Evolutionary conservation across 1,140 invertebrate genomes (phyloP), one percentile per base, ranked within the genome.

Genomic region (Holotrichia oblita): DNA sequence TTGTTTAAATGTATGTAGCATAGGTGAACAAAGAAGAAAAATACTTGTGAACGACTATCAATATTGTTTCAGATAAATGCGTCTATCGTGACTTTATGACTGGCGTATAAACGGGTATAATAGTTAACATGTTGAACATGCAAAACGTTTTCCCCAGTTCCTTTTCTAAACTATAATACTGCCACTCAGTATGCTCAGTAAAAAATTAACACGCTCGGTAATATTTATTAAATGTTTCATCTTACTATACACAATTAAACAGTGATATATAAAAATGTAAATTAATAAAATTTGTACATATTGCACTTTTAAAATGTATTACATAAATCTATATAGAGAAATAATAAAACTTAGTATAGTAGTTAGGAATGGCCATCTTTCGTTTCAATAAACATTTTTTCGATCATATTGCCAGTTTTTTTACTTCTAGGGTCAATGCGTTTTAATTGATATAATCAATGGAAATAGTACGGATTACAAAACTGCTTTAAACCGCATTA

Each of bases 241-340:
- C 81, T 85, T 79, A 83, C 85, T 87, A 86, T 87, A 87, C 85
- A 87, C 41, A 74, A 40, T 74, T 74, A 74, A 74, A 74, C 72
- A 73, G 73, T 74, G 83, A 85, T 83, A 83, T 82, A 83, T 83
- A 86, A 86, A 87, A 85, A 87, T 84, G 84, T 85, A 85, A 87
- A 87, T 86, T 87, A 86, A 83, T 86, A 85, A 87, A 87, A 87
- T 87, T 87, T 87, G 87, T 87, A 87, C 87, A 87, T 87, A 87
- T 87, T 87, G 87, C 87, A 87, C 87, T 85, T 86, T 74, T 44
- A 84, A 84, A 82, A 81, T 77, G 73, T 81, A 81, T 81, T 83
- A 82, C 82, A 81, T 80, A 82, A 69, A 69, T 69, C 61, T 69
- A 69, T 69, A 69, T 69, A 69, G 61, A 69, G 61, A 69, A 69